Percentiles rank a stretch among this genome's conserved stretches.
Evolutionary conservation across 2,888 invertebrate genomes (phyloP).

Genomic region (Amphimallon solstitiale): DNA sequence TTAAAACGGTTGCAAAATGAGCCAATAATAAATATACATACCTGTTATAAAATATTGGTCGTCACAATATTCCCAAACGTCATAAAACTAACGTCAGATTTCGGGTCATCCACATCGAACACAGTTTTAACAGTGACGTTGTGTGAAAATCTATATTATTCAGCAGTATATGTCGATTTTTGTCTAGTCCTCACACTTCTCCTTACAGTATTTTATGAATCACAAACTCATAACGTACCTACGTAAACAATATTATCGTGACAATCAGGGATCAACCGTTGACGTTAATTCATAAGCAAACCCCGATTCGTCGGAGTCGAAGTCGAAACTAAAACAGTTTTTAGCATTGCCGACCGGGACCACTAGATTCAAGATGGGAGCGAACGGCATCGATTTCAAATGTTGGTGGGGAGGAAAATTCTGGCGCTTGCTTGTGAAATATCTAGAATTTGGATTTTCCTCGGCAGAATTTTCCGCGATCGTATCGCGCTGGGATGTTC

Average conservation of each 20-base stretch:
- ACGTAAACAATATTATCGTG: conserved; percentile 22
- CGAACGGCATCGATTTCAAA: conserved; percentile 7
- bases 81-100: conserved; percentile 31
- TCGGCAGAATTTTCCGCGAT: conserved; percentile 16
- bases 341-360: background rate
- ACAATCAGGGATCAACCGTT: conserved; percentile 4
- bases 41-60: conserved; percentile 30
- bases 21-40: conserved; percentile 7
- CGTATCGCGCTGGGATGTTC: background rate
- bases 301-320: background rate
- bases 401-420: conserved; percentile 14
- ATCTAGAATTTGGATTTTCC: conserved; percentile 10
- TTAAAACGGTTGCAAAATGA: background rate
- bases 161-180: background rate
- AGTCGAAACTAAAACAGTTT: conserved; percentile 1
- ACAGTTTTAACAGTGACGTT: conserved; percentile 15
- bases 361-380: background rate
- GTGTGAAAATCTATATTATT: background rate
- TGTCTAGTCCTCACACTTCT: background rate
- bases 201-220: background rate
- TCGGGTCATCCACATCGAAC: background rate
- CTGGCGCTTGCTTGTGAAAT: background rate
- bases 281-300: conserved; percentile 11
- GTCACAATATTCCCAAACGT: conserved; percentile 30
- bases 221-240: background rate